Evolutionary conservation across 1,140 invertebrate species (phyloP).

Genomic region (Temnothorax curvispinosus): DNA sequence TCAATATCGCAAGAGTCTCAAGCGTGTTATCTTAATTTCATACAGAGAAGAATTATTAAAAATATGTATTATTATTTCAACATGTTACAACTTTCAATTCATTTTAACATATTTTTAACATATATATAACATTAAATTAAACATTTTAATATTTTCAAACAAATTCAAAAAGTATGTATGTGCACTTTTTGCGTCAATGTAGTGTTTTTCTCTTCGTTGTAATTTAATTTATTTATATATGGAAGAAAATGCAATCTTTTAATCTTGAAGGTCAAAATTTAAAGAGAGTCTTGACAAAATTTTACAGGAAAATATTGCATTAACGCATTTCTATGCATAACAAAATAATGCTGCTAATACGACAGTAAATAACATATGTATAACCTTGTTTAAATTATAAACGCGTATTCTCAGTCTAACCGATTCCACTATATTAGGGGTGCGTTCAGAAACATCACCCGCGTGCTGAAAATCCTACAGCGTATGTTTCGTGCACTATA

Average conservation of each 20-base stretch:
- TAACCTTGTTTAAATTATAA: constrained; percentile 13
- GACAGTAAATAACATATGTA: neutral
- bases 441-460: too few relatives aligned
- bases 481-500: too few relatives aligned
- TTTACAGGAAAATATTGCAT: neutral
- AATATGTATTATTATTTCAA: neutral
- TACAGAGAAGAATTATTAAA: neutral
- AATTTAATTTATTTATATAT: neutral
- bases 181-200: neutral
- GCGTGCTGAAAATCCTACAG: too few relatives aligned
- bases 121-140: neutral
- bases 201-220: neutral
- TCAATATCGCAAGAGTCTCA: constrained; percentile 1
- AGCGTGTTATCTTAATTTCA: neutral
- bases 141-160: neutral
- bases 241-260: neutral
- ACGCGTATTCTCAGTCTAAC: neutral
- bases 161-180: neutral
- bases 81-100: neutral
- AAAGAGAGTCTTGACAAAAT: neutral
- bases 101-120: neutral
- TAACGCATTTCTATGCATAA: neutral
- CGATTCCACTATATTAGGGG: neutral
- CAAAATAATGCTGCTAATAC: neutral
- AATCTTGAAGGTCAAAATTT: neutral